These are phyloP conservation scores for Oenanthe oenanthe DNA, from an alignment of 2,113 vertebrate species.

Conservation along the genomic window DNA sequence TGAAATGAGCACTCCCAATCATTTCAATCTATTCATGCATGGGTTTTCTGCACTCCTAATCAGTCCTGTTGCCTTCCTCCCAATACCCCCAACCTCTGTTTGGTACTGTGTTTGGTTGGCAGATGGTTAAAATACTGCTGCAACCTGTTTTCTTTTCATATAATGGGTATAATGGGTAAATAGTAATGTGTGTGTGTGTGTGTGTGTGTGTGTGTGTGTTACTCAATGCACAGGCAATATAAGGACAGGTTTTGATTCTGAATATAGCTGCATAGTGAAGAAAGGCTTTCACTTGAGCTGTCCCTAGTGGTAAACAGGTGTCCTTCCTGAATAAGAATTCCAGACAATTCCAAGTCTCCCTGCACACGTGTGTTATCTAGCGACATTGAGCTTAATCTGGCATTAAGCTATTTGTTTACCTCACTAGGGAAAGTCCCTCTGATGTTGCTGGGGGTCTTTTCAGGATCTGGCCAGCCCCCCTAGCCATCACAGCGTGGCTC, in stretches of 20 bases:
- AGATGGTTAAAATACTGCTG: background rate
- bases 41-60: background rate
- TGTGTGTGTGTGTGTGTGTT: background rate
- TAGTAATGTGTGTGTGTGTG: background rate
- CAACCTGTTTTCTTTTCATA: background rate
- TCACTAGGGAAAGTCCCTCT: background rate
- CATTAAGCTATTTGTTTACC: background rate
- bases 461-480: background rate
- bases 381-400: fast-evolving
- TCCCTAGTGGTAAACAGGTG: background rate
- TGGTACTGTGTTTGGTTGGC: background rate
- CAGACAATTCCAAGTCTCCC: background rate
- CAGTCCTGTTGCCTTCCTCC: background rate
- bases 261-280: background rate
- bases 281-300: background rate
- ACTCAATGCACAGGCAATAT: background rate
- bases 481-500: background rate
- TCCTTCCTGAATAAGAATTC: background rate
- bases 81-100: background rate
- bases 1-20: background rate
- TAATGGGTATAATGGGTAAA: background rate
- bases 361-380: background rate
- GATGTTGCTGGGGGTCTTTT: background rate
- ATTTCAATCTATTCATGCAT: background rate
- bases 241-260: background rate